Conservation (phyloP, 1,140 invertebrate genomes). For the Pygmarrhopalites habei region DNA sequence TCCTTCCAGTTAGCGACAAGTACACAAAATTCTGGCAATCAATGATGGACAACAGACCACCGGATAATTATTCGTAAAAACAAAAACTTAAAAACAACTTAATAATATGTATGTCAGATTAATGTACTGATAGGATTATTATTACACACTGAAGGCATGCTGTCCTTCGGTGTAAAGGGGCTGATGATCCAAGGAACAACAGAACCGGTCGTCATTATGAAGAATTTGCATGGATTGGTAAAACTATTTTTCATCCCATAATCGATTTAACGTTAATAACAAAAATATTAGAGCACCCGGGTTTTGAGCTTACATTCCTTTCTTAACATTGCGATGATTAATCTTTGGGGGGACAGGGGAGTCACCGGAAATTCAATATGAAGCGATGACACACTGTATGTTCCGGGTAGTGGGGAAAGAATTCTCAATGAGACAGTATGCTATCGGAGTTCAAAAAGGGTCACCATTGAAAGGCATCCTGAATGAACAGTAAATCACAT, state of each 20-base stretch:
- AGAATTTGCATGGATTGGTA: slow-evolving; percentile 15
- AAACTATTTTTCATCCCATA: too few species aligned
- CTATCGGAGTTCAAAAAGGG: slow-evolving; percentile 90
- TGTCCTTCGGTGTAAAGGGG: slow-evolving; percentile 57
- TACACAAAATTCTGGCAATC: slow-evolving; percentile 98
- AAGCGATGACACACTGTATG: slow-evolving; percentile 78
- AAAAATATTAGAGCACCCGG: too few species aligned
- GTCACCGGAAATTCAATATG: slow-evolving; percentile 84
- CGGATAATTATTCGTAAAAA: slow-evolving; percentile 60
- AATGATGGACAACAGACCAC: slow-evolving; percentile 82
- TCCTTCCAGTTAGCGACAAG: slow-evolving; percentile 76
- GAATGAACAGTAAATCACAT: slow-evolving; percentile 43
- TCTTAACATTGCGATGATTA: background rate
- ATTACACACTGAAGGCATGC: too few species aligned
- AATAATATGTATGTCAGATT: too few species aligned
- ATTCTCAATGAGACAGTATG: slow-evolving; percentile 93
- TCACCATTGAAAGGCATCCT: slow-evolving; percentile 58
- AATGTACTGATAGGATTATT: too few species aligned
- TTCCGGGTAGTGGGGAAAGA: slow-evolving; percentile 85
- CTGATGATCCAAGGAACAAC: slow-evolving; percentile 42
- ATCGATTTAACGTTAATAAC: too few species aligned
- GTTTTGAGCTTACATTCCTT: too few species aligned
- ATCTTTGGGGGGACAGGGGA: slow-evolving; percentile 70
- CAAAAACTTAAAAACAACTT: too few species aligned
- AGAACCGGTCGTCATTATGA: background rate